A percentile compares a stretch with the other conserved stretches of the same genome.
These are phyloP conservation scores for Sigmodon hispidus DNA, from an alignment of 2,113 vertebrate species.

Conservation along the genomic window DNA sequence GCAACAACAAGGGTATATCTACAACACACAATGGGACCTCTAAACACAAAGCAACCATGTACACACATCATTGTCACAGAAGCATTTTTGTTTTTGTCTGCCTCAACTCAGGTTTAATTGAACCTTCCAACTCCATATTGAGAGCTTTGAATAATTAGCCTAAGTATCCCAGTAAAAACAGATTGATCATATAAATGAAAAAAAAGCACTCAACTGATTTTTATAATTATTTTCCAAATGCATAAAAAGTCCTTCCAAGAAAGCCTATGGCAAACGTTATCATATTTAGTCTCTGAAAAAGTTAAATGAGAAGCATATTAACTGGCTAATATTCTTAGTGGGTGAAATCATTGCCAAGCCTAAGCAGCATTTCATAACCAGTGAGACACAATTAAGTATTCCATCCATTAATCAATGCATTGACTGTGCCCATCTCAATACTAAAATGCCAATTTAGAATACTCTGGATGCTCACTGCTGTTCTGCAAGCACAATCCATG, in stretches of 20 bases:
- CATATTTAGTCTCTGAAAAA: slow-evolving; percentile 10
- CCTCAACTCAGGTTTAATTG: slow-evolving; percentile 23
- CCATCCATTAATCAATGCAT: not conserved
- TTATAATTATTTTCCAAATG: slow-evolving; percentile 37
- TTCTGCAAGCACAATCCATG: not conserved
- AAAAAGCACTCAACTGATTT: slow-evolving; percentile 40
- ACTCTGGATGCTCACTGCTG: not conserved
- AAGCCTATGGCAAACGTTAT: slow-evolving; percentile 12
- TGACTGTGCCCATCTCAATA: not conserved
- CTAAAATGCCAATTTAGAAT: not conserved
- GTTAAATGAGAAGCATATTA: slow-evolving; percentile 27
- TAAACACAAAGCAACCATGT: slow-evolving; percentile 41
- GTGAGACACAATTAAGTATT: not conserved
- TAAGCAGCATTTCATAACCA: not conserved
- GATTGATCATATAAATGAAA: slow-evolving; percentile 19
- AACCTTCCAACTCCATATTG: slow-evolving; percentile 18
- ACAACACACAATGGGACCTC: slow-evolving; percentile 5
- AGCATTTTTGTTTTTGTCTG: slow-evolving; percentile 27
- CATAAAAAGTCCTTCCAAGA: slow-evolving; percentile 26
- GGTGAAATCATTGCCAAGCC: slow-evolving; percentile 4
- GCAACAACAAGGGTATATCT: slow-evolving; percentile 3
- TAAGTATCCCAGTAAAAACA: slow-evolving; percentile 49
- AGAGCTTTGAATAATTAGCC: slow-evolving; percentile 39
- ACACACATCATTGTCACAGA: not conserved
- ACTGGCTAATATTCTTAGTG: not conserved